Evolutionary conservation across 2,797 vertebrate genomes (phyloP), one percentile per base, ranked within the genome.

Genomic region (Vespertilio murinus): DNA sequence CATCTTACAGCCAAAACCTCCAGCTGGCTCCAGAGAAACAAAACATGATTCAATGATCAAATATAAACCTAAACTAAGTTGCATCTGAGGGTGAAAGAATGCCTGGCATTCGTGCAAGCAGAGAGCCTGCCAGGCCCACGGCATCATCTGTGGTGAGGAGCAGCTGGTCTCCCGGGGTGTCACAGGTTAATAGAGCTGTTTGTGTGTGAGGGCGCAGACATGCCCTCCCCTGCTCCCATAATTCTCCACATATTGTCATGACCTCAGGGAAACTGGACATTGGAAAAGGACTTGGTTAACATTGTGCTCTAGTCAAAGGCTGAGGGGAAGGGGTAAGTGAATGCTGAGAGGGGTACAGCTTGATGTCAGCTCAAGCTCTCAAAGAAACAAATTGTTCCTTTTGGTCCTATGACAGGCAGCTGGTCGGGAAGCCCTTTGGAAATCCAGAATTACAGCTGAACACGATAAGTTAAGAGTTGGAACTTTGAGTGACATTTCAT

Each of bases 41-140:
- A 79, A 22, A 13, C 30, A 73, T 61, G 65, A 91, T 38, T 88
- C 56, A 74, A 6, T 25, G 49, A 59, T 91, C 91, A 94, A 82
- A 92, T 25, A 81, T 38, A 93, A 95, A 77, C 42, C 16, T 78
- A 18, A 80, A 54, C 22, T 1, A 28, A 79, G 75, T 45, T n/a
- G n/a, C 33, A 83, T 81, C 42, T 73, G 83, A 81, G 79, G 79
- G 71, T 82, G n/a, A 64, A 95, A 92, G 81, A 95, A 95, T 83
- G 47, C 22, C 25, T 90, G 90, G 86, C 56, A 49, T 89, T n/a
- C 75, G 12, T 56, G 12, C 49, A 79, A 20, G 22, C 40, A 6
- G 2, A 2, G 10, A 74, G 52, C 17, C 69, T 69, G 56, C 33
- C 77, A 17, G 70, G 52, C 25, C 71, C 17, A 78, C 45, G 10